Conservation (phyloP, 2,888 invertebrate species). For the Pyrgus malvae region DNA sequence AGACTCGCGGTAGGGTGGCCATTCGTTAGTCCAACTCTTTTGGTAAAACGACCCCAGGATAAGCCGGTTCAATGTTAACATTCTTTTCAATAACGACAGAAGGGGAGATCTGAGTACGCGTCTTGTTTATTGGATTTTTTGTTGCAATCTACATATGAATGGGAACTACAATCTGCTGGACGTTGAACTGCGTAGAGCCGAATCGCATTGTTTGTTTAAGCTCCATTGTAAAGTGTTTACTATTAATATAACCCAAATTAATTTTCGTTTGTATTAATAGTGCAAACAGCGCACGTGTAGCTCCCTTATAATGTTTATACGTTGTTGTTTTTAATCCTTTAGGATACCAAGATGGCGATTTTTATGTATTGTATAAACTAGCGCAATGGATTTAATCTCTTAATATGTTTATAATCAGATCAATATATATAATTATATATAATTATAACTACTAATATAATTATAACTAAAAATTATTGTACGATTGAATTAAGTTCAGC, state of each 20-base stretch:
- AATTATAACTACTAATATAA: too few species aligned
- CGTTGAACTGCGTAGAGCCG: conserved; percentile 59
- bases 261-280: conserved; percentile 7
- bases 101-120: conserved; percentile 69
- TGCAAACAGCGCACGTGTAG: conserved; percentile 13
- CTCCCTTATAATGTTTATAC: not conserved
- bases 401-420: too few species aligned
- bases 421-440: too few species aligned
- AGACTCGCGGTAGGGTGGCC: conserved; percentile 58
- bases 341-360: too few species aligned
- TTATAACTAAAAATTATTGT: too few species aligned
- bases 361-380: too few species aligned
- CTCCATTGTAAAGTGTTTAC: conserved; percentile 12
- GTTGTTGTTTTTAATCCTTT: too few species aligned
- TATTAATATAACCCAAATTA: conserved; percentile 30
- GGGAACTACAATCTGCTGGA: conserved; percentile 72
- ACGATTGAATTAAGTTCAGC: too few species aligned
- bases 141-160: conserved; percentile 81
- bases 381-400: too few species aligned
- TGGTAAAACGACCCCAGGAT: conserved; percentile 77
- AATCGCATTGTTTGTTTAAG: conserved; percentile 42
- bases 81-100: conserved; percentile 79
- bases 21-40: conserved; percentile 81
- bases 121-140: conserved; percentile 82
- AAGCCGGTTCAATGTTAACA: conserved; percentile 76